Percentiles rank a stretch among this genome's conserved stretches.
These are phyloP conservation scores for Dastarcus helophoroides DNA, from an alignment of 2,888 invertebrate genomes.

Conservation along the genomic window DNA sequence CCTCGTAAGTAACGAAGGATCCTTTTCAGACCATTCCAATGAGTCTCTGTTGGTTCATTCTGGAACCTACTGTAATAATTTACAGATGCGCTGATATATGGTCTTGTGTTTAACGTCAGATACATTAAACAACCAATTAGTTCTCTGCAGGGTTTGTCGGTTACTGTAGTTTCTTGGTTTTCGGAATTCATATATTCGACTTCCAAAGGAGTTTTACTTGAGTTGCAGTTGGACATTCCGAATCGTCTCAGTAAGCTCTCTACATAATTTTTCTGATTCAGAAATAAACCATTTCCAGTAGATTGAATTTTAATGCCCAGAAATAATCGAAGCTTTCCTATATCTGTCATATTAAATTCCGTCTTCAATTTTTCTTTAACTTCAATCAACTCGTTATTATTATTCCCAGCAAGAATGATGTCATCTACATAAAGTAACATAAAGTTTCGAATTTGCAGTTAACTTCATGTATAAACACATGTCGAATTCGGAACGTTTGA, in stretches of 20 bases:
- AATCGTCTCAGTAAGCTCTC: conserved; percentile 18
- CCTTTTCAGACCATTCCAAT: conserved; percentile 13
- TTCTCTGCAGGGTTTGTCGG: conserved; percentile 10
- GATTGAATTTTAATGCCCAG: conserved; percentile 20
- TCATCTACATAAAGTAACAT: conserved; percentile 23
- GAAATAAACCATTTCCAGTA: conserved; percentile 13
- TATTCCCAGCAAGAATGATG: conserved; percentile 18
- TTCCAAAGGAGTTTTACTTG: conserved; percentile 3
- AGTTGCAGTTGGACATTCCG: conserved; percentile 20
- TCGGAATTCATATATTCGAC: not conserved
- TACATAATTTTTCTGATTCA: conserved; percentile 20
- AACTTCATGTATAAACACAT: conserved; percentile 18
- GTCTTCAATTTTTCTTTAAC: conserved; percentile 15
- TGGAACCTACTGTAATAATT: conserved; percentile 14
- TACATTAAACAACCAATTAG: conserved; percentile 15
- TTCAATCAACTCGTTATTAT: conserved; percentile 11
- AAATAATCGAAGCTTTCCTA: conserved; percentile 18
- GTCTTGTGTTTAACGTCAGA: conserved; percentile 10
- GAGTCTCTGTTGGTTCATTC: conserved; percentile 7
- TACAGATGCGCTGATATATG: conserved; percentile 11
- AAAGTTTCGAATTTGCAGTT: conserved; percentile 8
- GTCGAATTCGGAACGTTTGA: conserved; percentile 17
- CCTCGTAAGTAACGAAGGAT: conserved; percentile 14
- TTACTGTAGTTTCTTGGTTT: not conserved
- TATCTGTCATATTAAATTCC: conserved; percentile 21